phyloP scores from a whole-genome alignment of 2,888 invertebrate genomes.

The Scaptodrosophila latifasciaeformis region DNA sequence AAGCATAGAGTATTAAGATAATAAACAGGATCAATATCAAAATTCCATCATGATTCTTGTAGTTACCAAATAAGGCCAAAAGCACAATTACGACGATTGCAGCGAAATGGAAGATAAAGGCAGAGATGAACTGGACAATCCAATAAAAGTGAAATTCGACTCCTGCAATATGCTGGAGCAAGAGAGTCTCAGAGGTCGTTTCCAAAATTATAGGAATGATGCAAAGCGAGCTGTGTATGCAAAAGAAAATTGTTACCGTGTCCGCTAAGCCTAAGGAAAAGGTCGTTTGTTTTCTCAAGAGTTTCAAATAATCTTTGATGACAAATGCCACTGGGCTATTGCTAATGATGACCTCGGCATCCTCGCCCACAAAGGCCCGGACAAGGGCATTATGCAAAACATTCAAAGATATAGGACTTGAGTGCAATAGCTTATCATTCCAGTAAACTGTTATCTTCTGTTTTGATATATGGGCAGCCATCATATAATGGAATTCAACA shows the following conservation, averaged over 20 bases:
- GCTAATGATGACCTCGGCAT: neutral
- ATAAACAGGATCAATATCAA: neutral
- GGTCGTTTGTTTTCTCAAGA: neutral
- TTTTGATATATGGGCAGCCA: neutral
- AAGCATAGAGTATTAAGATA: slow-evolving; percentile 4
- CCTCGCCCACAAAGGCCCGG: neutral
- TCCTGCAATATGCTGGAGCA: neutral
- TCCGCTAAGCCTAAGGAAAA: neutral
- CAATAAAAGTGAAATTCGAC: neutral
- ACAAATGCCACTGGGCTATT: slow-evolving; percentile 11
- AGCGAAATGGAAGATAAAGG: neutral
- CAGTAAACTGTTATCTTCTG: slow-evolving; percentile 6
- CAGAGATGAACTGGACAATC: neutral
- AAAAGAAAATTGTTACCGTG: neutral
- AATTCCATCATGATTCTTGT: slow-evolving; percentile 6
- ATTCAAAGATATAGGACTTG: slow-evolving; percentile 17
- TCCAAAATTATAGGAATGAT: slow-evolving; percentile 10
- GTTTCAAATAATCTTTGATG: neutral
- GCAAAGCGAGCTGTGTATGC: neutral
- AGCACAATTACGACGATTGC: neutral
- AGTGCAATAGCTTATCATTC: slow-evolving; percentile 12
- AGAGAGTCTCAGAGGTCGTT: neutral
- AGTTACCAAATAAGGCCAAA: neutral
- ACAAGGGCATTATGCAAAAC: slow-evolving; percentile 22
- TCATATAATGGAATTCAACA: slow-evolving; percentile 10